Base-by-base conservation (phyloP, 2,113 vertebrate species). In the Phyllostomus discolor region DNA sequence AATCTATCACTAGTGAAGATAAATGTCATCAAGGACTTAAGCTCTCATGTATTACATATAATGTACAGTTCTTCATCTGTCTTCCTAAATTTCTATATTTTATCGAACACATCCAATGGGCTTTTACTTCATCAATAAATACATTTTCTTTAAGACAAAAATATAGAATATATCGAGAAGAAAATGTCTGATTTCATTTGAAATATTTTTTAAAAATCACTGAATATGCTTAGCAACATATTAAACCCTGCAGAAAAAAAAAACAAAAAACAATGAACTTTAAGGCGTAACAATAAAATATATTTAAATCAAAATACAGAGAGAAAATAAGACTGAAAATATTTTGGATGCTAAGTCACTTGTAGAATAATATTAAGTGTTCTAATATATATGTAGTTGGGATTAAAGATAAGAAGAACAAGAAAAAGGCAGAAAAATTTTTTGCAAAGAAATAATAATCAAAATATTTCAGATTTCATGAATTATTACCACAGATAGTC, bases 21-120 rank as follows among this genome's bases (percentile, higher is more conserved):
- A 97, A 98, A 98, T 98, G 98, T 95, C 98, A 97, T 91, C 93
- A 87, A 52, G 95, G 97, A 94, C 89, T 97, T 97, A 96, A 98
- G 90, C 95, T 93, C 64, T 95, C 87, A n/a, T 31, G 20, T n/a
- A 88, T 95, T 97, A 98, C 64, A 54, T 80, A 83, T 88, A 52
- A 91, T 10, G 24, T 85, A 75, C 59, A 73, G 83, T 80, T 91
- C 95, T 88, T 90, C 15, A 73, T 90, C 16, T 16, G 79, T 89
- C 86, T 96, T 95, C 43, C 31, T 67, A 3, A 97, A 97, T 94
- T 98, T 95, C 84, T 95, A 81, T 95, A 97, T 97, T 97, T 97
- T 96, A 94, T 97, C 93, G 97, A 97, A 95, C 96, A 94, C 73
- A 80, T 95, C 57, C 52, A 88, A 73, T 96, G 46, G 57, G 46